phyloP scores from a whole-genome alignment of 30 jellyfish, hydroid and myxozoan species.

The Euphysa ruthae region DNA sequence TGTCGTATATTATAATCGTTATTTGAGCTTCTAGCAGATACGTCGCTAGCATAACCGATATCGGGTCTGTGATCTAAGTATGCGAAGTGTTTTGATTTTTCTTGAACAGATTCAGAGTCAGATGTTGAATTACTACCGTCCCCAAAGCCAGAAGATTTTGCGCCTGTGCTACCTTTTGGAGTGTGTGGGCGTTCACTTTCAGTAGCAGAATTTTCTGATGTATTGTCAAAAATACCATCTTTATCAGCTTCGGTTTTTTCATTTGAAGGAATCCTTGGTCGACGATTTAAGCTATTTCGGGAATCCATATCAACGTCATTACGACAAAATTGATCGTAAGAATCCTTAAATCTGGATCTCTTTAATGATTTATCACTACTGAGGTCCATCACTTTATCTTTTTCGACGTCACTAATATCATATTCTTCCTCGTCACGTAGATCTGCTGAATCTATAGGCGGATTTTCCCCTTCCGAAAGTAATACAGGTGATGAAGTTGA shows the following conservation, averaged over 20 bases:
- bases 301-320: neutral
- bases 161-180: neutral
- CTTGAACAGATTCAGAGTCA: slow-evolving; percentile 59
- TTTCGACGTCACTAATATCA: slow-evolving; percentile 73
- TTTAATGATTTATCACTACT: slow-evolving; percentile 60
- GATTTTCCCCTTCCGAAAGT: slow-evolving; percentile 23
- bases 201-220: slow-evolving; percentile 75
- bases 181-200: slow-evolving; percentile 58
- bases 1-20: slow-evolving; percentile 12
- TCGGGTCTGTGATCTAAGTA: slow-evolving; percentile 49
- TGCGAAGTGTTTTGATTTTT: neutral
- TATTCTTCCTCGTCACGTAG: slow-evolving; percentile 69
- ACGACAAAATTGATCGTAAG: slow-evolving; percentile 93
- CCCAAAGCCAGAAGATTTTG: slow-evolving; percentile 75
- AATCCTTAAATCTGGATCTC: slow-evolving; percentile 74
- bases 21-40: slow-evolving; percentile 85
- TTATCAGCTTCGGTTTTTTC: slow-evolving; percentile 45
- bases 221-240: slow-evolving; percentile 42
- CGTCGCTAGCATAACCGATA: slow-evolving; percentile 72
- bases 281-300: slow-evolving; percentile 15
- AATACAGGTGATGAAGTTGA: slow-evolving; percentile 66
- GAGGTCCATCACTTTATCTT: slow-evolving; percentile 65
- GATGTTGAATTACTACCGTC: slow-evolving; percentile 87
- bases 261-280: slow-evolving; percentile 28
- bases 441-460: slow-evolving; percentile 47